Conservation (phyloP, 2,113 vertebrate species). For the Salvelinus namaycush region DNA sequence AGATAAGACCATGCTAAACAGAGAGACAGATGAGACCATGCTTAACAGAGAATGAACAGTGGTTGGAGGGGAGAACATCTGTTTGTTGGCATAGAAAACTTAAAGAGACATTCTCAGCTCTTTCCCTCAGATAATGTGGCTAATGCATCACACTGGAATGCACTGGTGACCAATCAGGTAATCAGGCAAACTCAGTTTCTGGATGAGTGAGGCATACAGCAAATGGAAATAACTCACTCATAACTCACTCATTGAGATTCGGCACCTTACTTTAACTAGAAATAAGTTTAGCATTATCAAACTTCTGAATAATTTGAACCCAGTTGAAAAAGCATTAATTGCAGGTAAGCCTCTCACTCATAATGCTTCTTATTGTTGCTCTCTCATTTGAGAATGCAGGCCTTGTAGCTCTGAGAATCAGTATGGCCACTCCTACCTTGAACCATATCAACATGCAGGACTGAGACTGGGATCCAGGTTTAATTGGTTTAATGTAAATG, state of each 20-base stretch:
- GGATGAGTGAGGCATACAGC: no score
- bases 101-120: not conserved
- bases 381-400: not conserved
- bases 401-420: not conserved
- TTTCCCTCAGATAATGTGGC: not conserved
- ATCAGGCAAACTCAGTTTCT: not conserved
- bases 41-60: no score
- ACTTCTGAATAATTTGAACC: not conserved
- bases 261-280: no score
- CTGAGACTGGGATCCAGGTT: constrained; percentile 7
- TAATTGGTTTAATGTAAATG: constrained; percentile 27
- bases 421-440: constrained; percentile 1
- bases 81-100: no score
- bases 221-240: no score
- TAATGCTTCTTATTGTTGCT: no score
- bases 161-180: not conserved
- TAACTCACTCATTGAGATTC: no score
- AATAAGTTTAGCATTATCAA: not conserved
- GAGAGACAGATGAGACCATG: no score
- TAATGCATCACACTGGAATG: not conserved
- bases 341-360: no score
- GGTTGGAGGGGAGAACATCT: no score
- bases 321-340: not conserved
- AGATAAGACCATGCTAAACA: no score
- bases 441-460: constrained; percentile 8